Conservation (phyloP, 2,797 vertebrate genomes). For the Cryptoprocta ferox region DNA sequence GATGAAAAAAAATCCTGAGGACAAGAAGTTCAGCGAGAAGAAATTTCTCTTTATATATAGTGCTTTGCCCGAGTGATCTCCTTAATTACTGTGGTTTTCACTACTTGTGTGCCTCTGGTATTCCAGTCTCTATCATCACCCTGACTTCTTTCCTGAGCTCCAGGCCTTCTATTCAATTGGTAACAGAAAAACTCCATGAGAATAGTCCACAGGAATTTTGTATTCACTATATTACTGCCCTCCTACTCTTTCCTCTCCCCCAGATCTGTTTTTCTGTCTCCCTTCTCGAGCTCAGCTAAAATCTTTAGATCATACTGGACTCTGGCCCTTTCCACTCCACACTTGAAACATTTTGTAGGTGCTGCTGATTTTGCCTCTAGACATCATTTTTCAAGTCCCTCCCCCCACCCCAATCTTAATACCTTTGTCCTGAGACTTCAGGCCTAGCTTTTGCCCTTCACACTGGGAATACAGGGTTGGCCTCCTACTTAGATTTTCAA, state of each 20-base stretch:
- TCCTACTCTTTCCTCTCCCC: accelerated
- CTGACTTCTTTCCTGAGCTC: neutral
- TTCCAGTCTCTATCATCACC: neutral
- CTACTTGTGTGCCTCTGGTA: neutral
- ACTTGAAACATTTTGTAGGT: neutral
- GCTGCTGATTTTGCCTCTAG: neutral
- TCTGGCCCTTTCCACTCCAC: neutral
- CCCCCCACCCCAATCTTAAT: neutral
- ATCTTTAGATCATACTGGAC: neutral
- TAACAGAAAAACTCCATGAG: neutral
- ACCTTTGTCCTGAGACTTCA: neutral
- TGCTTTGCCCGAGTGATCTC: neutral
- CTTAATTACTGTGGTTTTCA: neutral
- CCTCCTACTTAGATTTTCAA: neutral
- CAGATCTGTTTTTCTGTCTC: neutral
- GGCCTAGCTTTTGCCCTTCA: neutral
- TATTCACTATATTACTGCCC: neutral
- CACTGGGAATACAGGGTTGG: neutral
- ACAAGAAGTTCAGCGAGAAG: neutral
- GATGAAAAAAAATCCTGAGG: neutral
- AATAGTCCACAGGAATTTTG: neutral
- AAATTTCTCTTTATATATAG: neutral
- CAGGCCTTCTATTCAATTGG: neutral
- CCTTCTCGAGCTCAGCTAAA: neutral
- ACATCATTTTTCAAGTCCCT: neutral